Evolutionary conservation across 2,113 vertebrate species (phyloP).

Genomic region (Polypterus bichir): DNA sequence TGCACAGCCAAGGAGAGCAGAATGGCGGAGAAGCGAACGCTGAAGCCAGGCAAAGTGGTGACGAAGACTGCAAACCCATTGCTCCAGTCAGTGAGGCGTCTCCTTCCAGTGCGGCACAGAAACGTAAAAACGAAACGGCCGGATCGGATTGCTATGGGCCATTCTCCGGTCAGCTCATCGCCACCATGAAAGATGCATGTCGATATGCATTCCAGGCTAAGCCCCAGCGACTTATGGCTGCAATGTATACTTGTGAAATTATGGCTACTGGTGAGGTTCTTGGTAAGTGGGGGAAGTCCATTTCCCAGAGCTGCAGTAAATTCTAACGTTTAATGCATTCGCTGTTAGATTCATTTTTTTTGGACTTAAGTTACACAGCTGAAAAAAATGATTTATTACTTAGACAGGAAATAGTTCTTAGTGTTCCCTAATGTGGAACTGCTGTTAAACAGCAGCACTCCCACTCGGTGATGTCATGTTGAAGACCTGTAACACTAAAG

Average conservation of each 20-base stretch:
- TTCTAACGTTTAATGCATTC: slow-evolving; percentile 7
- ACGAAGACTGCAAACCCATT: not conserved
- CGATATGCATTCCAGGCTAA: slow-evolving; percentile 74
- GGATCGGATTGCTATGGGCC: slow-evolving; percentile 72
- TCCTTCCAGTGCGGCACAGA: not conserved
- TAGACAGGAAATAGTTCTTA: slow-evolving; percentile 21
- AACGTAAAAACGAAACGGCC: slow-evolving; percentile 23
- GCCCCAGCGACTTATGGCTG: slow-evolving; percentile 83
- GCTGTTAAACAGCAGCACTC: slow-evolving; percentile 21
- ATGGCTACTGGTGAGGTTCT: slow-evolving; percentile 88
- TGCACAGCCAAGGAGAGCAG: not conserved
- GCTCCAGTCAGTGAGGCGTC: not conserved
- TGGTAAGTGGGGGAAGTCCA: slow-evolving; percentile 52
- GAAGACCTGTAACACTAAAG: slow-evolving; percentile 19
- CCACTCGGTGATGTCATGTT: slow-evolving; percentile 26
- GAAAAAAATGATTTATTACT: slow-evolving; percentile 7
- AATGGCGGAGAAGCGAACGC: not conserved
- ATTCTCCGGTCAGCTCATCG: slow-evolving; percentile 87
- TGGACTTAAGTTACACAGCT: not conserved
- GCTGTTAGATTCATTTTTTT: slow-evolving; percentile 5
- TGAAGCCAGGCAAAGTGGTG: not conserved
- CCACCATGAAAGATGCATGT: slow-evolving; percentile 86
- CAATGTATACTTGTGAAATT: slow-evolving; percentile 95
- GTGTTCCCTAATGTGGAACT: slow-evolving; percentile 25
- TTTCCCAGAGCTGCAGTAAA: slow-evolving; percentile 1